Percentiles rank a stretch among this genome's conserved stretches.
phyloP scores from a whole-genome alignment of 2,888 invertebrate genomes.

The Gymnoscelis rufifasciata region DNA sequence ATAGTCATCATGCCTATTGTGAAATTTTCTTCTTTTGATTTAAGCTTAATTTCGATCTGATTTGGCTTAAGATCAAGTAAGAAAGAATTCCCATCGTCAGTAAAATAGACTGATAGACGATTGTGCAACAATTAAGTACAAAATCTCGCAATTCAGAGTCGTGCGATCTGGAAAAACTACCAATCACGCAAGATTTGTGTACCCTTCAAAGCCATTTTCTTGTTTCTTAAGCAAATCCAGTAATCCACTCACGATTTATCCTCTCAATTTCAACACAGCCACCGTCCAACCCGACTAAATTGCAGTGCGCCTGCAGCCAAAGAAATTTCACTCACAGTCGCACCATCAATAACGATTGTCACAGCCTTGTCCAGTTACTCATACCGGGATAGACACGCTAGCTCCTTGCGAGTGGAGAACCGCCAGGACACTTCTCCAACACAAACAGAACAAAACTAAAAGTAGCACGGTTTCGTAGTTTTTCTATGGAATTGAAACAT shows the following conservation, averaged over 20 bases:
- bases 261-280: constrained; percentile 12
- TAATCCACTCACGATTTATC: background rate
- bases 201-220: background rate
- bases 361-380: constrained; percentile 31
- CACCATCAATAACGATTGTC: constrained; percentile 31
- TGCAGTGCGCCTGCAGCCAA: constrained; percentile 25
- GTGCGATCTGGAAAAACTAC: too few relatives aligned
- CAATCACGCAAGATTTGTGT: background rate
- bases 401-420: background rate
- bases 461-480: too few relatives aligned
- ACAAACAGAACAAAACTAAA: too few relatives aligned
- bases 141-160: too few relatives aligned
- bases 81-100: too few relatives aligned
- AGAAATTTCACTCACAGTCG: constrained; percentile 29
- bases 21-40: too few relatives aligned
- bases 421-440: constrained; percentile 1
- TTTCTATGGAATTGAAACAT: too few relatives aligned
- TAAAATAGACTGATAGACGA: too few relatives aligned
- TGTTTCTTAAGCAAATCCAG: constrained; percentile 2
- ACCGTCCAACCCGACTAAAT: constrained; percentile 24
- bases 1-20: too few relatives aligned
- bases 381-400: constrained; percentile 27
- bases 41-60: too few relatives aligned
- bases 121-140: too few relatives aligned
- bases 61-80: too few relatives aligned